Percentiles rank a stretch among this genome's conserved stretches.
phyloP scores from a whole-genome alignment of 1,140 invertebrate genomes.

The Drosophila parabipectinata region DNA sequence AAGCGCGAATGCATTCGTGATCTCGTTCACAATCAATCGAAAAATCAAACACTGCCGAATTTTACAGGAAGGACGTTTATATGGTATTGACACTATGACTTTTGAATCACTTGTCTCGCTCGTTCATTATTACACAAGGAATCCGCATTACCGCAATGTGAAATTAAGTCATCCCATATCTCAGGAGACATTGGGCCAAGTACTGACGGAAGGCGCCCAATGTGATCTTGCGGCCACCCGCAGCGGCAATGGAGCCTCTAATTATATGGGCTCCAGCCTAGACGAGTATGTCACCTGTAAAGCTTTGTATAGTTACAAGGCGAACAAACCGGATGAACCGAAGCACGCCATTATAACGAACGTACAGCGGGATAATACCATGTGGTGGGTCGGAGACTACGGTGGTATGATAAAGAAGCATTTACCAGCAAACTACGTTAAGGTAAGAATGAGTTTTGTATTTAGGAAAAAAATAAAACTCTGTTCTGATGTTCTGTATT shows the following conservation, averaged over 20 bases:
- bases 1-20: constrained; percentile 94
- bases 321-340: constrained; percentile 94
- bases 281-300: constrained; percentile 85
- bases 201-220: constrained; percentile 53
- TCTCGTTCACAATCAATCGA: constrained; percentile 97
- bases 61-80: constrained; percentile 94
- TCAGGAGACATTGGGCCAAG: constrained; percentile 86
- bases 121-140: constrained; percentile 94
- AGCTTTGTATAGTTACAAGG: constrained; percentile 94
- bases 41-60: constrained; percentile 98
- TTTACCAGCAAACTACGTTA: constrained; percentile 97
- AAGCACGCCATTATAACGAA: constrained; percentile 98
- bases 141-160: constrained; percentile 95
- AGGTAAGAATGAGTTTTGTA: constrained; percentile 84
- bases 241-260: constrained; percentile 91
- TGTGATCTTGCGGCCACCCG: constrained; percentile 85
- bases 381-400: constrained; percentile 98
- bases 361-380: constrained; percentile 91
- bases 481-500: background rate
- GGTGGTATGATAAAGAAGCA: constrained; percentile 95
- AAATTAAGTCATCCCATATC: constrained; percentile 95
- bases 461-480: background rate
- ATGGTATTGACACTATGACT: constrained; percentile 94
- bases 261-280: constrained; percentile 92
- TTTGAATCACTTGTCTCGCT: constrained; percentile 98